Evolutionary conservation across 2,888 invertebrate genomes (phyloP).

Genomic region (Heliconius cydno): DNA sequence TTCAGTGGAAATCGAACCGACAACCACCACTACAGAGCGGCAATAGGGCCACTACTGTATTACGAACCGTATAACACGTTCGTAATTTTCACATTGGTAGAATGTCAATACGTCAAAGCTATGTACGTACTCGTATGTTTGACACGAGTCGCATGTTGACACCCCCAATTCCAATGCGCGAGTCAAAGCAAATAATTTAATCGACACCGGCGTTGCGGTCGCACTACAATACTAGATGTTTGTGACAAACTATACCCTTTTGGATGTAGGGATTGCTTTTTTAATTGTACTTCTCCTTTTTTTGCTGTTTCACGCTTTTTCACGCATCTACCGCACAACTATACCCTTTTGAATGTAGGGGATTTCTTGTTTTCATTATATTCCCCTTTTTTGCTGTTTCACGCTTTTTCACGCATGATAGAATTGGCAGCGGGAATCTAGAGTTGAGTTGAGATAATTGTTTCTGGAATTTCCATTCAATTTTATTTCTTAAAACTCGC

Average conservation of each 20-base stretch:
- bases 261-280: background rate
- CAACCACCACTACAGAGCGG: background rate
- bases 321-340: background rate
- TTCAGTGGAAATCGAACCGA: background rate
- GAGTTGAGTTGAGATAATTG: too few relatives aligned
- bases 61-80: background rate
- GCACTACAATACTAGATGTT: background rate
- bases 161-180: slow-evolving; percentile 21
- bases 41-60: background rate
- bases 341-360: background rate
- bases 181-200: slow-evolving; percentile 21
- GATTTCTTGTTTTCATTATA: background rate
- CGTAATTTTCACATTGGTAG: background rate
- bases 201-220: slow-evolving; percentile 13
- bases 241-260: background rate
- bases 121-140: background rate
- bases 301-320: background rate
- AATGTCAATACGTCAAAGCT: slow-evolving; percentile 33
- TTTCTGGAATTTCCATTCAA: too few relatives aligned
- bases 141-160: slow-evolving; percentile 27
- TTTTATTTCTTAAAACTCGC: background rate
- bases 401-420: background rate
- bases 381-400: background rate
- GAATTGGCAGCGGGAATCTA: background rate
- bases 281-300: background rate